Evolutionary conservation across 2,113 vertebrate genomes (phyloP), one percentile per base, ranked within the genome.

Genomic region (Zootoca vivipara): DNA sequence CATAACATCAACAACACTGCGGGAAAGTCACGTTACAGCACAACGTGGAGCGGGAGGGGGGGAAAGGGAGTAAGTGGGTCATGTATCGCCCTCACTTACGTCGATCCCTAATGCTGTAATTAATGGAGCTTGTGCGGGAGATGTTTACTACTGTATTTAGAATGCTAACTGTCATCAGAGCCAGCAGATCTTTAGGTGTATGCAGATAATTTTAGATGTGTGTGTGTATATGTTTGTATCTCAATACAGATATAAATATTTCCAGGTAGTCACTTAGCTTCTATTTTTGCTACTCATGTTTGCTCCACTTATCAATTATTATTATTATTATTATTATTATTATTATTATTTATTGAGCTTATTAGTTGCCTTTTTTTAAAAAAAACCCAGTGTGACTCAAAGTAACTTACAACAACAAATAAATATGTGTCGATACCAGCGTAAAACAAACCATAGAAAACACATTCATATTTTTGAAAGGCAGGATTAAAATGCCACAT

Each of bases 91-190:
- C 72, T 69, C 33, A 5, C 0, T 24, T 0, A 0, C 84, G 40
- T 58, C 3, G 2, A 0, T 1, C 62, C 78, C 33, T 83, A 28
- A 18, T 0, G 0, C 1, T 5, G 0, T 7, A 88, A 74, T 38
- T 81, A 22, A 5, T 0, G 0, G 0, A 0, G 85, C 24, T 82
- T 18, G 24, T 64, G 46, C 20, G 5, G 69, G 73, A 56, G 74
- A 83, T 75, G 64, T 83, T 83, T 83, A 83, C 0, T 1, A n/a
- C n/a, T n/a, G n/a, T n/a, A n/a, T 67, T 77, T 0, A 40, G 73
- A 28, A 77, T 69, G 72, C 42, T 3, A 75, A 75, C 58, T 77
- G 6, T 46, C 18, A 74, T 52, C 85, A 67, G 30, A 46, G 38
- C 22, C 1, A 4, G 18, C 33, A 64, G 80, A 10, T 52, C 13